Base-by-base conservation (phyloP, 2,797 vertebrate species). In the Urosaurus nigricauda region DNA sequence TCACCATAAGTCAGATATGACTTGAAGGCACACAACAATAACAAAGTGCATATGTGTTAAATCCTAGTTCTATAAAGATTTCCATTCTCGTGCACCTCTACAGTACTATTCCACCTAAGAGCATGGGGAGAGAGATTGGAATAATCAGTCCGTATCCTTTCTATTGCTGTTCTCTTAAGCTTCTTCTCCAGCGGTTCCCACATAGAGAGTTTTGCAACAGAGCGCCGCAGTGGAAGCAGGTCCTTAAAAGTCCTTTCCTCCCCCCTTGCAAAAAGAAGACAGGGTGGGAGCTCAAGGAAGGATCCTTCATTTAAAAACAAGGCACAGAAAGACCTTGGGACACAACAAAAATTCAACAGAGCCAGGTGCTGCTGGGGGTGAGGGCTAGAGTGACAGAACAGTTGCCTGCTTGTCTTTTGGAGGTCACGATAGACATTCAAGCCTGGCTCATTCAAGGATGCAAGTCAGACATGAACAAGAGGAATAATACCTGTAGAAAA, bases 371-470 rank as follows among this genome's bases (percentile, higher is more conserved):
- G 53, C 79, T 68, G 24, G 21, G 56, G 71, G 14, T 6, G 63
- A 5, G 37, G n/a, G 37, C 29, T 73, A 65, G 29, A 79, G 1
- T 81, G 83, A 40, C 78, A 89, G 78, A 89, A 58, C 24, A 65
- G 78, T 43, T 77, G 75, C 40, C 24, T 47, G 40, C 51, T n/a
- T 24, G 47, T 12, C 43, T 89, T 89, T 78, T 89, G 88, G 88
- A 89, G 88, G 88, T 89, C 71, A 89, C 8, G n/a, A 29, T 5
- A 74, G 8, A 47, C 56, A 86, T 70, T 26, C 79, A 75, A 71
- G 70, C 26, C 58, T 56, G 79, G 78, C 43, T 83, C 56, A 12
- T 40, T 71, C 17, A 47, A 89, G 79, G 78, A 37, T 56, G 77
- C 78, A 71, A 37, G 35, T 70, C 35, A 37, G 37, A 11, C 47